Evolutionary conservation across 2,888 invertebrate genomes (phyloP), one percentile per base, ranked within the genome.

Genomic region (Agrotis clavis): DNA sequence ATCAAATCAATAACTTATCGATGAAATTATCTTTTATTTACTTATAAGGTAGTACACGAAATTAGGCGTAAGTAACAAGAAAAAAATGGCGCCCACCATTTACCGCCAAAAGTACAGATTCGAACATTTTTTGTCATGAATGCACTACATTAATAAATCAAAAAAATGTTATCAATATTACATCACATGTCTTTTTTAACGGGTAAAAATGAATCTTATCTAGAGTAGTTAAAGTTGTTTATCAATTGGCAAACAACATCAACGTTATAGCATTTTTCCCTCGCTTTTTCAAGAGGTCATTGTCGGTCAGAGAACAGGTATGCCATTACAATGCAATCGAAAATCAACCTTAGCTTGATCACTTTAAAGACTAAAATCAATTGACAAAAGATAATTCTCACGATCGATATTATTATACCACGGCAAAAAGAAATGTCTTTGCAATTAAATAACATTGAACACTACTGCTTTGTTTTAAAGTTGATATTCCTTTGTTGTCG

Each of bases 231-330:
- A 69, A 72, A 56, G 71, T 66, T 11, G 11, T 18, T 53, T 75
- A 74, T 76, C 1, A 48, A 62, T 67, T 62, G 19, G 11, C 63
- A 69, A 25, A 11, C 0, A n/a, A 54, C 67, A n/a, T 19, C n/a
- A 47, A 35, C 64, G 71, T 79, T 83, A 86, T 78, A 87, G 81
- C 85, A 86, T 85, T 88, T 91, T 92, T 92, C 92, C 92, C 92
- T 90, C 93, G 92, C 92, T 92, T 94, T 92, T 93, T 92, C 90
- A 91, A 89, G 90, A 93, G 94, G 93, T 94, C 93, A 94, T 89
- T 93, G 91, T 91, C 94, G 94, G 94, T 94, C 94, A 94, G 85
- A 87, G 90, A 94, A 94, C 94, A 94, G 94, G 94, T 94, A 94
- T 92, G 90, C 60, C 47, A 66, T 66, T 68, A 7, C 6, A 0